Base-by-base conservation (phyloP, 2,797 vertebrate species). In the Heterohyrax brucei region DNA sequence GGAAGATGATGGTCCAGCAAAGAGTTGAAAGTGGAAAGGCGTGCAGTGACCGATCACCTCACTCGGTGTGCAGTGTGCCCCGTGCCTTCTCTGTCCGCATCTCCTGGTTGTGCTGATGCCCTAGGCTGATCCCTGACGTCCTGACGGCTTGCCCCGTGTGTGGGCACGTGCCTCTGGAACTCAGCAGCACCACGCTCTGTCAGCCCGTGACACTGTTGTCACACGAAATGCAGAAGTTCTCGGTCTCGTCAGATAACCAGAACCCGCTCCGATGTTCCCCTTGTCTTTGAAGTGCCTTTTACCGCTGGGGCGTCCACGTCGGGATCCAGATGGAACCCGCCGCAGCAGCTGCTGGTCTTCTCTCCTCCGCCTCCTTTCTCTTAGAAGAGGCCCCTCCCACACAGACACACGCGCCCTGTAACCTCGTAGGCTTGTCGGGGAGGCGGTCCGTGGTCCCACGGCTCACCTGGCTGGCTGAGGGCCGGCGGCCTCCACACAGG, bases 41-140 rank as follows among this genome's bases (percentile, higher is more conserved):
- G 9, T 0, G 1, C 16, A 73, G 13, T 6, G 1, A 16, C 68
- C 87, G 5, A 5, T 6, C 0, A 14, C 3, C 62, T 0, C 22
- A 19, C 84, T 53, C 18, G 5, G 64, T 78, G 46, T 14, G 14
- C 78, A 6, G 9, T 3, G 19, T n/a, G 2, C 30, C 39, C 39
- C 39, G 39, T n/a, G 14, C 30, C 66, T 30, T 5, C 28, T 30
- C 28, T 1, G 26, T 18, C 30, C 24, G 5, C 19, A 50, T 10
- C 62, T 16, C 44, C 33, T 64, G 18, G 10, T 39, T 39, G 21
- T 44, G 90, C 0, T 68, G 0, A 0, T 4, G 10, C 46, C 62
- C 39, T 48, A 10, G 79, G 73, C n/a, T 39, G 48, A 22, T 10
- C 33, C 66, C 90, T 24, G 68, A 12, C 19, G 0, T 3, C 30